phyloP scores from a whole-genome alignment of 1,140 invertebrate genomes.

The Nylanderia fulva region DNA sequence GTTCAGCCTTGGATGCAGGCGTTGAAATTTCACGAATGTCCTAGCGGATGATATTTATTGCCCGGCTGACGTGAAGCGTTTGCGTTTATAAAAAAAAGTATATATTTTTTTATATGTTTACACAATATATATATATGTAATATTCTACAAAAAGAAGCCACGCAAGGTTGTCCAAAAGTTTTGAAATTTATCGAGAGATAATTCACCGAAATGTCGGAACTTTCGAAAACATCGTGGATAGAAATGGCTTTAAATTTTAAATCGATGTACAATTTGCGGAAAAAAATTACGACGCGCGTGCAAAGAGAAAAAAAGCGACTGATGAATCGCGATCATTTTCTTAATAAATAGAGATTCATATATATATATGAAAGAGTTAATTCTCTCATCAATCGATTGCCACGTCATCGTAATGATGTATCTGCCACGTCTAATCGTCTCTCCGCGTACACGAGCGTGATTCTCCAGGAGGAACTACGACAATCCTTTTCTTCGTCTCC shows the following conservation, averaged over 20 bases:
- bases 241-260: constrained; percentile 37
- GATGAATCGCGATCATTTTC: background rate
- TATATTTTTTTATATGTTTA: background rate
- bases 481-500: constrained; percentile 17
- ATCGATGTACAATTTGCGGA: background rate
- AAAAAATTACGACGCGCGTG: background rate
- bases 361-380: background rate
- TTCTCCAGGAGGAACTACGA: background rate
- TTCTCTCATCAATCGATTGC: background rate
- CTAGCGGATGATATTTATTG: constrained; percentile 34
- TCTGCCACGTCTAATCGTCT: constrained; percentile 30
- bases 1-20: constrained; percentile 65
- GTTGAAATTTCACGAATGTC: constrained; percentile 52
- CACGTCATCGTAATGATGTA: constrained; percentile 18
- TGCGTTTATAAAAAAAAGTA: background rate
- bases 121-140: background rate
- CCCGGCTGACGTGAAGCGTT: background rate
- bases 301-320: background rate
- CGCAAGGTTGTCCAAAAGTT: background rate
- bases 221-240: background rate
- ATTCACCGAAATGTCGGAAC: constrained; percentile 3
- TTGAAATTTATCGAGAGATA: constrained; percentile 12
- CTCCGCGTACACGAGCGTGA: background rate
- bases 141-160: background rate
- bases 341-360: background rate